Evolutionary conservation across 2,888 invertebrate genomes (phyloP), one percentile per base, ranked within the genome.

Genomic region (Odontocerum albicorne): DNA sequence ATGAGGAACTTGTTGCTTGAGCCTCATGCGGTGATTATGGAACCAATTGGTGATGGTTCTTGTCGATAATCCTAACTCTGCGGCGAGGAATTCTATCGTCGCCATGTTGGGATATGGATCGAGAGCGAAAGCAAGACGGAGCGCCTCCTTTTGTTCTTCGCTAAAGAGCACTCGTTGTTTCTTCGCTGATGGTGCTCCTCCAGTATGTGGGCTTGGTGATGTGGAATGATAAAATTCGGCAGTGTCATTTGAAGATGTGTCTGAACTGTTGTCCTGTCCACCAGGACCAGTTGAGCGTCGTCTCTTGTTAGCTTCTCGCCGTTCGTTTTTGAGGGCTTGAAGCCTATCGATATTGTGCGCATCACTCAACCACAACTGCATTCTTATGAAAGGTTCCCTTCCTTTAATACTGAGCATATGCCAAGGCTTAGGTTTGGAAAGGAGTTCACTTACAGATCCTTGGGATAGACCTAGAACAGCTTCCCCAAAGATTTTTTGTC

Each of bases 31-130:
- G 71, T 99, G 97, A 72, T 99, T 99, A 81, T 99, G 98, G 82
- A 99, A 99, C 99, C 99, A 99, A 74, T 99, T 99, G 58, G 96
- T 96, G 66, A 99, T 97, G 49, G 98, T 98, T 64, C 98, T 83
- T 45, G 96, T 90, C 4, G 95, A 92, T 33, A 99, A 80, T 6
- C 88, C 90, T 51, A 99, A 77, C 72, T 96, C 96, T 21, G 86
- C 84, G 21, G 97, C 96, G 55, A 99, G 81, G 68, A 95, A 95
- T 70, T 98, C 97, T 63, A 98, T 96, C 54, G 96, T 95, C 17
- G 92, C 90, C 67, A 96, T 91, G 71, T 94, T 96, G 0, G 99
- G 99, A 72, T 99, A 98, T 0, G 97, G 96, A 69, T 99, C 98
- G 45, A 96, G 79, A 0, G 92, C 90, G 70, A 98, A 99, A 1